A percentile compares a stretch with the other conserved stretches of the same genome.
These are phyloP conservation scores for Murina feae DNA, from an alignment of 2,113 vertebrate genomes.

Conservation along the genomic window DNA sequence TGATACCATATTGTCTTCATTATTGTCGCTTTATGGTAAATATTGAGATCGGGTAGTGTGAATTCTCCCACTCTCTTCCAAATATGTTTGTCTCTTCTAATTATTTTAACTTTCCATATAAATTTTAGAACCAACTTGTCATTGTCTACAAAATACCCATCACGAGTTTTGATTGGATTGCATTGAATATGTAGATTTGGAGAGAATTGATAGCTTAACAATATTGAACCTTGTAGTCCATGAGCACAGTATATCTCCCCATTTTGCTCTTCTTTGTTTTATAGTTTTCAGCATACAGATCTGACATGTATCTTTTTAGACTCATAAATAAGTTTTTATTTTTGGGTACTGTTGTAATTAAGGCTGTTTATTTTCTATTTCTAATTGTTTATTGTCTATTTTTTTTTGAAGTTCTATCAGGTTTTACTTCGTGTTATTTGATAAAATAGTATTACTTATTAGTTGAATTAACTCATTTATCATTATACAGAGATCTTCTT, in stretches of 20 bases:
- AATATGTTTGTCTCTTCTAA: background rate
- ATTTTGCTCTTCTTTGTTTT: background rate
- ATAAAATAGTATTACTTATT: background rate
- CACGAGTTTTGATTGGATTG: background rate
- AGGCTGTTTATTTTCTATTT: background rate
- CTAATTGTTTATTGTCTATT: background rate
- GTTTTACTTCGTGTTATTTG: background rate
- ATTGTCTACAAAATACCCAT: background rate
- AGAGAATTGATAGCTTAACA: background rate
- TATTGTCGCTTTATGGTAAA: background rate
- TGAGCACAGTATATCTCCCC: background rate
- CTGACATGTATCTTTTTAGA: background rate
- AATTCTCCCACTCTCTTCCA: background rate
- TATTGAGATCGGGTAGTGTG: background rate
- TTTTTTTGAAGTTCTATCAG: background rate
- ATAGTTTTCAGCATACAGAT: background rate
- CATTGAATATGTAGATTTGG: background rate
- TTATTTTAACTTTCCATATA: background rate
- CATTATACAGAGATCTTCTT: background rate
- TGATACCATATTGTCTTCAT: background rate
- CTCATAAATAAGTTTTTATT: background rate
- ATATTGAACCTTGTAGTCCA: rapidly evolving
- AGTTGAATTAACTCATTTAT: background rate
- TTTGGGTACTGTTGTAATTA: background rate
- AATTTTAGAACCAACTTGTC: background rate